phyloP scores from a whole-genome alignment of 2,113 vertebrate genomes.

The Trogon surrucura region DNA sequence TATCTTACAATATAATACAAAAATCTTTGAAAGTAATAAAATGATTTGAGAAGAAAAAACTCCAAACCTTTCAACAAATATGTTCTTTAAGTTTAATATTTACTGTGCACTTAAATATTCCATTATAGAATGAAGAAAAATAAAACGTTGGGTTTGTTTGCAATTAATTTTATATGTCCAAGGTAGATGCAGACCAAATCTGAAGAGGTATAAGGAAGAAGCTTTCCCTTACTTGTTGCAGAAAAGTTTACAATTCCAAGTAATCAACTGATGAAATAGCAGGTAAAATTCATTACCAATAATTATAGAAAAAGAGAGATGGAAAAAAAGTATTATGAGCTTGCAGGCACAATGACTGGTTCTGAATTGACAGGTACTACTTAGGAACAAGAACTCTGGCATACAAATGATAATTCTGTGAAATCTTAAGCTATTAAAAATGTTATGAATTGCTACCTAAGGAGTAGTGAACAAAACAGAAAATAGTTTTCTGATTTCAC shows the following conservation, averaged over 20 bases:
- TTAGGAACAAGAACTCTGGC: neutral
- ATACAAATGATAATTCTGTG: neutral
- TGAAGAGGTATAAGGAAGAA: neutral
- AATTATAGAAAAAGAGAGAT: neutral
- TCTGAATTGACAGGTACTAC: neutral
- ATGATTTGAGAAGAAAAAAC: neutral
- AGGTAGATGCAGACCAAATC: neutral
- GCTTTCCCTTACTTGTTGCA: neutral
- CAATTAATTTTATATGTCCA: neutral
- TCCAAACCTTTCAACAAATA: neutral
- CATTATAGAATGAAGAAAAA: neutral
- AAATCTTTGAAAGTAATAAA: neutral
- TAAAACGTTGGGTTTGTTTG: neutral
- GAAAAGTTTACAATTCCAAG: neutral
- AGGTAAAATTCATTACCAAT: neutral
- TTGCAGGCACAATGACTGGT: neutral
- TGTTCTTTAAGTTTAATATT: neutral
- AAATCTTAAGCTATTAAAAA: neutral
- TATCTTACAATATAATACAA: neutral
- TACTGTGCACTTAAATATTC: neutral
- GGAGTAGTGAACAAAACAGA: neutral
- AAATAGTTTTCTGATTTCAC: neutral
- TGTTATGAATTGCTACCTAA: neutral
- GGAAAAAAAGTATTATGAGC: neutral
- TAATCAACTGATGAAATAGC: neutral